Evolutionary conservation across 2,113 vertebrate genomes (phyloP).

Genomic region (Regulus satrapa): DNA sequence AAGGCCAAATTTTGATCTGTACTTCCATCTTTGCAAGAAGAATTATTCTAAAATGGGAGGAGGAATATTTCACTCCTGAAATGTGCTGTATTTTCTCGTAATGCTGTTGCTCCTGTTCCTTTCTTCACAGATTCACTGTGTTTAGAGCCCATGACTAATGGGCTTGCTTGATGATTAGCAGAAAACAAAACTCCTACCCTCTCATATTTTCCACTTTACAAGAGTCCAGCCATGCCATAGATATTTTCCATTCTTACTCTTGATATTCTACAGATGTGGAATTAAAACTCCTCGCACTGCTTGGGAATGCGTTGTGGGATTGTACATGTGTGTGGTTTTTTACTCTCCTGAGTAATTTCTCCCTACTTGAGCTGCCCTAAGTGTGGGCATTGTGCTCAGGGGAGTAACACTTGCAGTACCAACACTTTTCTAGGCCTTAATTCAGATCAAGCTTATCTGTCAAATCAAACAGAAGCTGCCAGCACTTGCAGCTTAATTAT

Average conservation of each 20-base stretch:
- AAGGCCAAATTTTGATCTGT: not conserved
- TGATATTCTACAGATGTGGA: constrained; percentile 27
- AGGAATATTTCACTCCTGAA: not conserved
- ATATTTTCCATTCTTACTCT: constrained; percentile 15
- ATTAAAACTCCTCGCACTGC: not conserved
- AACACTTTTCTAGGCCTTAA: not conserved
- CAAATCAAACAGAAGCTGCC: constrained; percentile 4
- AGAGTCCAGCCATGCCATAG: not conserved
- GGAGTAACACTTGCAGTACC: not conserved
- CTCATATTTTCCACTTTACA: constrained; percentile 12
- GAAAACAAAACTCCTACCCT: not conserved
- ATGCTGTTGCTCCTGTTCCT: not conserved
- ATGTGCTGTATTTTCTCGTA: not conserved
- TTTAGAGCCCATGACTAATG: not conserved
- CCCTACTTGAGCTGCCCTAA: not conserved
- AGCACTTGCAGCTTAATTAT: not conserved
- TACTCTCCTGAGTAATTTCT: not conserved
- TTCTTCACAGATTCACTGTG: not conserved
- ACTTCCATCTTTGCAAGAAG: not conserved
- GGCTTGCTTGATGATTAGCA: not conserved
- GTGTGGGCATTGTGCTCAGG: not conserved
- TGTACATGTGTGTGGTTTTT: not conserved
- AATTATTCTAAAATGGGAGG: not conserved
- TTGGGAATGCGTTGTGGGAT: not conserved
- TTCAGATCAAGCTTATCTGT: constrained; percentile 10